phyloP scores from a whole-genome alignment of 30 jellyfish, hydroid and myxozoan genomes.

The Hydra vulgaris region DNA sequence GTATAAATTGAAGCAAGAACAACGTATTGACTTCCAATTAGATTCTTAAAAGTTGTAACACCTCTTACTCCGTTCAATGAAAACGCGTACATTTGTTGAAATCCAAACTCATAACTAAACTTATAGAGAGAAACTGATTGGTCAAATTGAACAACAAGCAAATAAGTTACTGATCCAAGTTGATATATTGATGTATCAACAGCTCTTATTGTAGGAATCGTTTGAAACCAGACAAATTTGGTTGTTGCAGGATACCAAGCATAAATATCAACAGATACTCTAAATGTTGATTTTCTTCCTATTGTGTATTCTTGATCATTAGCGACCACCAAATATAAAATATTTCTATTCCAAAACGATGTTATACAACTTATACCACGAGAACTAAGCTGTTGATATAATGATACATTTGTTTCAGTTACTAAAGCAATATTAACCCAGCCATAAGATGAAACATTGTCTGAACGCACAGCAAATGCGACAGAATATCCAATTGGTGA shows the following conservation, averaged over 20 bases:
- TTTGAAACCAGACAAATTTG: conserved; percentile 34
- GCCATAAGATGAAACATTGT: conserved; percentile 12
- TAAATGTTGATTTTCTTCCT: conserved; percentile 16
- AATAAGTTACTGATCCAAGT: conserved; percentile 11
- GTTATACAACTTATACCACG: conserved; percentile 21
- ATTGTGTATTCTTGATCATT: conserved; percentile 22
- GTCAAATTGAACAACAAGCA: conserved; percentile 28
- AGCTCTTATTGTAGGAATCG: conserved; percentile 29
- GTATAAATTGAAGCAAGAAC: neutral
- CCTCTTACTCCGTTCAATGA: conserved; percentile 24
- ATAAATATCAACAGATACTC: conserved; percentile 13
- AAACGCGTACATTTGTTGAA: conserved; percentile 20
- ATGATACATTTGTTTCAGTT: neutral
- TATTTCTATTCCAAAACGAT: conserved; percentile 16
- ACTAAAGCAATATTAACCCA: neutral
- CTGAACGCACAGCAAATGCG: neutral
- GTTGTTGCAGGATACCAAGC: conserved; percentile 24
- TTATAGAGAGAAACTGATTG: conserved; percentile 26
- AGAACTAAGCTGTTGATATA: neutral
- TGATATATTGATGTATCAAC: conserved; percentile 12
- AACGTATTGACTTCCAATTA: neutral
- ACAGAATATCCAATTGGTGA: neutral
- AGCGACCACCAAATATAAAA: conserved; percentile 27
- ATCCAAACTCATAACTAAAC: conserved; percentile 39
- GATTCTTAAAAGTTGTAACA: neutral